Evolutionary conservation across 1,140 invertebrate genomes (phyloP).

Genomic region (Zaprionus inermis): DNA sequence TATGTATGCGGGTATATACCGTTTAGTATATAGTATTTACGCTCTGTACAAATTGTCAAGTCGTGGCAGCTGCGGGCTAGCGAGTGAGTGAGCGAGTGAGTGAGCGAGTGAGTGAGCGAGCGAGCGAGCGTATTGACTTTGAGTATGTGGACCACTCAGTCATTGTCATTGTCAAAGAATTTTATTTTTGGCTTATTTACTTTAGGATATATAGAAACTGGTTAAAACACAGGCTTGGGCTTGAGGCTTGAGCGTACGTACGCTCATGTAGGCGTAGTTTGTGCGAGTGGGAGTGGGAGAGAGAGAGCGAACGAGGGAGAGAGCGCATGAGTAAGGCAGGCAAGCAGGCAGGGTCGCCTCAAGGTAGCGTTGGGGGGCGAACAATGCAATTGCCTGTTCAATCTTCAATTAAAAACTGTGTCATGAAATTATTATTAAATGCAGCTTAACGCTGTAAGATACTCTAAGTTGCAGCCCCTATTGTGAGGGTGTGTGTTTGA

Average conservation of each 20-base stretch:
- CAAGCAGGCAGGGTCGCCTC: constrained; percentile 36
- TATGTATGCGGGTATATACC: constrained; percentile 5
- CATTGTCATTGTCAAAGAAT: constrained; percentile 77
- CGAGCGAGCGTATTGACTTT: constrained; percentile 2
- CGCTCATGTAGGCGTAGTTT: constrained; percentile 49
- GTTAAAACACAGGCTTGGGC: constrained; percentile 29
- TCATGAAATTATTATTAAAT: constrained; percentile 43
- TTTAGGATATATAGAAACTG: constrained; percentile 53
- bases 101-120: background rate
- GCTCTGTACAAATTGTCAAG: constrained; percentile 3
- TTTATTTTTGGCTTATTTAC: constrained; percentile 63
- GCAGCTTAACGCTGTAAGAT: background rate
- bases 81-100: too few species aligned
- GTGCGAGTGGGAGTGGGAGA: background rate
- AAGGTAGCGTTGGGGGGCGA: constrained; percentile 7
- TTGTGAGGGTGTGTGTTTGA: background rate
- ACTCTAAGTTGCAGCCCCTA: background rate
- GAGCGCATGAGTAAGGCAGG: constrained; percentile 34
- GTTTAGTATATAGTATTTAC: constrained; percentile 6
- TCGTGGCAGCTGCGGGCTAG: background rate
- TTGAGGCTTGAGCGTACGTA: constrained; percentile 3
- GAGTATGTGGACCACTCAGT: constrained; percentile 62
- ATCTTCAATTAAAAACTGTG: constrained; percentile 58
- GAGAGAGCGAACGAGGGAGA: background rate
- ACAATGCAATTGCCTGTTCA: constrained; percentile 57